Evolutionary conservation across 2,113 vertebrate species (phyloP).

Genomic region (Megaceryle torquata): DNA sequence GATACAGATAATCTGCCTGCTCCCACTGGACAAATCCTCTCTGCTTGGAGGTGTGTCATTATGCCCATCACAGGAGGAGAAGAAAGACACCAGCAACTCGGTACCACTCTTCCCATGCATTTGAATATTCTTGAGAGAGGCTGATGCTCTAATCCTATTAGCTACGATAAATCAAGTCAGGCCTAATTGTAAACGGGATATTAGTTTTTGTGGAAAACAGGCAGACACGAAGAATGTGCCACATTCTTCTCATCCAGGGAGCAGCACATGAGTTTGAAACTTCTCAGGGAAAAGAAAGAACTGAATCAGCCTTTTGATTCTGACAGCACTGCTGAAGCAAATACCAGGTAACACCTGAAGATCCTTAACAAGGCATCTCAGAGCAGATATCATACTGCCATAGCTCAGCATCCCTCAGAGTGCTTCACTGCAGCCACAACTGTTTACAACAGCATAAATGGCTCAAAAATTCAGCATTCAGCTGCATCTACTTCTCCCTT

Average conservation of each 20-base stretch:
- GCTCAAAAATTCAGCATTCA: not conserved
- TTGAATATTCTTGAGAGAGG: conserved; percentile 68
- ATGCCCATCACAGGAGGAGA: conserved; percentile 64
- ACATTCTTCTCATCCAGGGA: not conserved
- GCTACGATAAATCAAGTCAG: conserved; percentile 67
- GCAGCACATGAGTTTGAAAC: not conserved
- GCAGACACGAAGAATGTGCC: not conserved
- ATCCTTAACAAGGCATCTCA: not conserved
- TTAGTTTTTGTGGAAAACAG: conserved; percentile 43
- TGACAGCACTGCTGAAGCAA: not conserved
- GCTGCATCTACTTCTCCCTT: not conserved
- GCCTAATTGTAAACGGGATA: conserved; percentile 6
- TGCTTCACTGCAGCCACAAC: not conserved
- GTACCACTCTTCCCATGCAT: conserved; percentile 48
- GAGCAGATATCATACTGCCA: not conserved
- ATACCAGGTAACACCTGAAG: not conserved
- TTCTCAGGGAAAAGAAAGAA: not conserved
- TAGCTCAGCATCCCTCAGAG: not conserved
- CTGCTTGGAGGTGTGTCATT: conserved; percentile 71
- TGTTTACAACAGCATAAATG: not conserved
- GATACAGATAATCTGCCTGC: conserved; percentile 70
- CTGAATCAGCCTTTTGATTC: not conserved
- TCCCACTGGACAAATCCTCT: conserved; percentile 67
- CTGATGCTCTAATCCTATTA: conserved; percentile 77
- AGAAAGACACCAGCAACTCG: conserved; percentile 61